A percentile compares a stretch with the other conserved stretches of the same genome.
Conservation (phyloP, 2,113 vertebrate genomes). For the Zeus faber region DNA sequence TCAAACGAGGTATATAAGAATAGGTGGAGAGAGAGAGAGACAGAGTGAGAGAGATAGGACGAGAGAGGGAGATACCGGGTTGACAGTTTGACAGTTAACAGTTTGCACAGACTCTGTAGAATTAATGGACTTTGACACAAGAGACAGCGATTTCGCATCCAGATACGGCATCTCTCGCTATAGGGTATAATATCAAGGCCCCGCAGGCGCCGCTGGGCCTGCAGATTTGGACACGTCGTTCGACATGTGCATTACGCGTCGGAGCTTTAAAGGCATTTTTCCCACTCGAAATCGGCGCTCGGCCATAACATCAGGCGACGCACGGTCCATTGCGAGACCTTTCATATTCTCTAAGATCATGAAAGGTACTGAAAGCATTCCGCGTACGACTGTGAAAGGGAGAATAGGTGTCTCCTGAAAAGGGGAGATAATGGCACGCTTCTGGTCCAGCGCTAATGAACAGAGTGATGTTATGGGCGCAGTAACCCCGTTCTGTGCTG, state of each 20-base stretch:
- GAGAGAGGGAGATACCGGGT: neutral
- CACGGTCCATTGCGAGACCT: slow-evolving; percentile 26
- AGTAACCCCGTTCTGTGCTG: slow-evolving; percentile 28
- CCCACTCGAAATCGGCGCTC: slow-evolving; percentile 16
- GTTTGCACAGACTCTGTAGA: slow-evolving; percentile 38
- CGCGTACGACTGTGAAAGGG: slow-evolving; percentile 34
- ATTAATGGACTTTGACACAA: slow-evolving; percentile 54
- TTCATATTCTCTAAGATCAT: slow-evolving; percentile 36
- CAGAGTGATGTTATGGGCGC: slow-evolving; percentile 45
- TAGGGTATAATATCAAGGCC: no score
- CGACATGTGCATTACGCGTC: slow-evolving; percentile 48
- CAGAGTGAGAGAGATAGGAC: neutral
- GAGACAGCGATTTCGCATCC: slow-evolving; percentile 45
- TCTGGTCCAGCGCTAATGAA: slow-evolving; percentile 53
- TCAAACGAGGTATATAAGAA: slow-evolving; percentile 38
- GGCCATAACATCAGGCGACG: slow-evolving; percentile 21
- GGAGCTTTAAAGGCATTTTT: slow-evolving; percentile 30
- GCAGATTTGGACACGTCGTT: slow-evolving; percentile 34
- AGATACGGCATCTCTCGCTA: slow-evolving; percentile 37
- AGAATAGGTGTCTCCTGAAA: slow-evolving; percentile 44
- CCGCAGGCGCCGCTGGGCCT: slow-evolving; percentile 35
- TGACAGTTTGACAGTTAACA: slow-evolving; percentile 48
- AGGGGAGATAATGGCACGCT: slow-evolving; percentile 30
- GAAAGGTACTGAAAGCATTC: slow-evolving; percentile 35
- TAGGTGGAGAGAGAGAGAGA: neutral